Percentiles rank a stretch among this genome's conserved stretches.
Conservation (phyloP, 2,113 vertebrate genomes). For the Ophthalmolycus amberensis region DNA sequence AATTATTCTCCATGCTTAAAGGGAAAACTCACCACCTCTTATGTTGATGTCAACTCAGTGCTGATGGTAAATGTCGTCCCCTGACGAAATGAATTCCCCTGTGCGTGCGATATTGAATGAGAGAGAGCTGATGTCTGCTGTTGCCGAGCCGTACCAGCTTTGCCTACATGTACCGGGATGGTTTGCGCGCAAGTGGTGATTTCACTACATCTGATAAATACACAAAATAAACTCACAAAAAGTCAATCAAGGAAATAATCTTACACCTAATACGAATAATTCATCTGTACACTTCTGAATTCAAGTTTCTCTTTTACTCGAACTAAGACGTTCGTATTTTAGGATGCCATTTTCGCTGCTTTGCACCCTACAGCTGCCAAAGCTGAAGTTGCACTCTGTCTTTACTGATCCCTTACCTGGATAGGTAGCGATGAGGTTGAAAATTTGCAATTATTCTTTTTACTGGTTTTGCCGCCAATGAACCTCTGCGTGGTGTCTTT, state of each 20-base stretch:
- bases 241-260: not conserved
- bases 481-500: constrained; percentile 1
- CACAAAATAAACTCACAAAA: not conserved
- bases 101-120: not conserved
- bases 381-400: too few relatives aligned
- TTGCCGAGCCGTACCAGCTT: not conserved
- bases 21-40: not conserved
- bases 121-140: not conserved
- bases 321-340: not conserved
- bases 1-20: constrained; percentile 23
- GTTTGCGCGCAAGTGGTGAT: not conserved
- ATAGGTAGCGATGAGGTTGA: not conserved
- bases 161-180: not conserved
- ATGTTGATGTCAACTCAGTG: not conserved
- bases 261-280: not conserved
- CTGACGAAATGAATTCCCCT: not conserved
- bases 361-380: too few relatives aligned
- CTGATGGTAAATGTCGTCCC: not conserved
- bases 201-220: not conserved
- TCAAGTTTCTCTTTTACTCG: not conserved
- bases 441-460: not conserved
- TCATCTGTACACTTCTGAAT: not conserved
- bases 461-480: constrained; percentile 3
- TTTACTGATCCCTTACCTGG: too few relatives aligned
- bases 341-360: too few relatives aligned